A percentile compares a stretch with the other conserved stretches of the same genome.
Conservation (phyloP, 2,113 vertebrate species). For the western clawed frog (Xenopus tropicalis) region DNA sequence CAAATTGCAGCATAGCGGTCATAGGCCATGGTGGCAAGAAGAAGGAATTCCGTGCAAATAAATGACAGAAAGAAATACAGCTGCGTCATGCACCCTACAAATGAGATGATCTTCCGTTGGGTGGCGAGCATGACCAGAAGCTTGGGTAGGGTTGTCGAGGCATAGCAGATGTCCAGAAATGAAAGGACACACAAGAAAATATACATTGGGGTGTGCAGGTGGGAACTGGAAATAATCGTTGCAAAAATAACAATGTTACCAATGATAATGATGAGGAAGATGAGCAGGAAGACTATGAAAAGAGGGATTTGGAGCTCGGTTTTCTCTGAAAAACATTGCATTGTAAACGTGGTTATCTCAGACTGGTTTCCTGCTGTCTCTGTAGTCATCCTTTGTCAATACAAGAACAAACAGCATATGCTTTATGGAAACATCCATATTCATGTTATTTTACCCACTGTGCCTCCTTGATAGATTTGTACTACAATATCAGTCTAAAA, state of each 20-base stretch:
- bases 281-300: conserved; percentile 14
- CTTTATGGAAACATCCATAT: too few species aligned
- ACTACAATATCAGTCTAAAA: too few species aligned
- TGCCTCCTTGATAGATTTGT: too few species aligned
- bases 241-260: conserved; percentile 7
- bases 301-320: conserved; percentile 2
- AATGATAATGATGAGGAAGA: conserved; percentile 8
- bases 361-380: neutral
- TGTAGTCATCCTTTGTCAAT: neutral
- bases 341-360: neutral
- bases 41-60: conserved; percentile 19
- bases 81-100: conserved; percentile 3
- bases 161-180: conserved; percentile 5
- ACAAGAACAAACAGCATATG: too few species aligned
- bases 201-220: conserved; percentile 23
- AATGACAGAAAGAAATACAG: conserved; percentile 18
- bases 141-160: conserved; percentile 18
- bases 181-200: conserved; percentile 14
- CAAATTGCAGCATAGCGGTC: conserved; percentile 32
- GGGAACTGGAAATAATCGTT: neutral
- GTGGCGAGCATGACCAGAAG: conserved; percentile 20
- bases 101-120: neutral
- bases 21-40: conserved; percentile 30
- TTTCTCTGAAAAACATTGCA: conserved; percentile 15
- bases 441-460: too few species aligned